These are phyloP conservation scores for Papilio protenor DNA, from an alignment of 2,888 invertebrate genomes.

Conservation along the genomic window DNA sequence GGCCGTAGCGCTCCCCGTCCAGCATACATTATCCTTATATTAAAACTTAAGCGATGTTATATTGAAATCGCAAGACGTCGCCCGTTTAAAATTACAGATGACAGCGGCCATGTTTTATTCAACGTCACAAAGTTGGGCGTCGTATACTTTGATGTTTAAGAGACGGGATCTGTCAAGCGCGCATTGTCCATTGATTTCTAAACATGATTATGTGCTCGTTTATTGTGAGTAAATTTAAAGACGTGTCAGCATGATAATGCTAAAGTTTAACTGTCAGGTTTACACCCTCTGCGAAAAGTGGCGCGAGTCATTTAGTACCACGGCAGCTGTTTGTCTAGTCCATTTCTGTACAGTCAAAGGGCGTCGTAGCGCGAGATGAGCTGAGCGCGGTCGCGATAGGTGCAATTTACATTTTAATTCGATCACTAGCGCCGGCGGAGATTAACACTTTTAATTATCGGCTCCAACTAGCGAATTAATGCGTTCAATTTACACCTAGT, in stretches of 20 bases:
- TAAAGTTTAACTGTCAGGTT: not conserved
- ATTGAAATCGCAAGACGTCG: slow-evolving; percentile 69
- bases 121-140: slow-evolving; percentile 65
- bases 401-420: slow-evolving; percentile 52
- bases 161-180: not conserved
- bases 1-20: slow-evolving; percentile 19
- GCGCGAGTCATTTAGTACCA: too few relatives aligned
- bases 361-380: slow-evolving; percentile 52
- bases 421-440: slow-evolving; percentile 40
- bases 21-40: slow-evolving; percentile 46
- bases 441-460: slow-evolving; percentile 48
- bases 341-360: not conserved
- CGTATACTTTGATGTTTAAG: slow-evolving; percentile 43
- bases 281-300: not conserved
- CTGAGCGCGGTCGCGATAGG: slow-evolving; percentile 42
- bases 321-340: not conserved
- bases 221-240: not conserved
- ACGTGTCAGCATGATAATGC: not conserved
- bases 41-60: slow-evolving; percentile 48
- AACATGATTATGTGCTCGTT: not conserved
- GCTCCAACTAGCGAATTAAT: slow-evolving; percentile 30
- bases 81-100: slow-evolving; percentile 75
- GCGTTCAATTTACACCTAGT: slow-evolving; percentile 7
- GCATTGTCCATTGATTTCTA: not conserved
- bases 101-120: slow-evolving; percentile 73